A percentile compares a stretch with the other conserved stretches of the same genome.
Evolutionary conservation across 2,113 vertebrate species (phyloP).

Genomic region (Tetrao urogallus): DNA sequence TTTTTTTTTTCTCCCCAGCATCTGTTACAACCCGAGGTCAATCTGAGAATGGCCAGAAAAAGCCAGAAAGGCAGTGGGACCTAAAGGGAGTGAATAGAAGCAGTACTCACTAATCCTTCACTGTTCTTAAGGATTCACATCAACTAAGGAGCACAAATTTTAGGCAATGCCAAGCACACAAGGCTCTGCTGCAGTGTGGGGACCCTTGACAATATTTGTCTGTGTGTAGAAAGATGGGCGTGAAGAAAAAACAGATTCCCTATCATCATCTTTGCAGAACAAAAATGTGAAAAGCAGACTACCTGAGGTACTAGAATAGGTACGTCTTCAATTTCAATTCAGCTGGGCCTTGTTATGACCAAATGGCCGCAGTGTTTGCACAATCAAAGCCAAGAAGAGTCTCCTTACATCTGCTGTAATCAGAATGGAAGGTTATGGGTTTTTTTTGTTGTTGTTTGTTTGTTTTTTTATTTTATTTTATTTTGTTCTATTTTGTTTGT

Average conservation of each 20-base stretch:
- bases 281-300: background rate
- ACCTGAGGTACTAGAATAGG: background rate
- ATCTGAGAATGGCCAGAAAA: background rate
- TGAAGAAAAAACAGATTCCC: background rate
- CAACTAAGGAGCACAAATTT: background rate
- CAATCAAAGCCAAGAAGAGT: background rate
- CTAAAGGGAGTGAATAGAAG: background rate
- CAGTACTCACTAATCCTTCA: accelerated
- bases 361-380: background rate
- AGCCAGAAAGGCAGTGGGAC: background rate
- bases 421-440: background rate
- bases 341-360: background rate
- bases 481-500: background rate
- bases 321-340: background rate
- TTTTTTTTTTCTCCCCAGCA: background rate
- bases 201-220: background rate
- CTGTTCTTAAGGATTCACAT: background rate
- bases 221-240: background rate
- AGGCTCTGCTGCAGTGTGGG: accelerated
- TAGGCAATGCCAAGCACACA: background rate
- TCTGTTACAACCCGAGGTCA: background rate
- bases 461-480: background rate
- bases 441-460: background rate
- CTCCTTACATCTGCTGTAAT: background rate
- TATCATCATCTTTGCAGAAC: background rate